Conservation (phyloP, 2,888 invertebrate species). For the Tubulanus polymorphus region DNA sequence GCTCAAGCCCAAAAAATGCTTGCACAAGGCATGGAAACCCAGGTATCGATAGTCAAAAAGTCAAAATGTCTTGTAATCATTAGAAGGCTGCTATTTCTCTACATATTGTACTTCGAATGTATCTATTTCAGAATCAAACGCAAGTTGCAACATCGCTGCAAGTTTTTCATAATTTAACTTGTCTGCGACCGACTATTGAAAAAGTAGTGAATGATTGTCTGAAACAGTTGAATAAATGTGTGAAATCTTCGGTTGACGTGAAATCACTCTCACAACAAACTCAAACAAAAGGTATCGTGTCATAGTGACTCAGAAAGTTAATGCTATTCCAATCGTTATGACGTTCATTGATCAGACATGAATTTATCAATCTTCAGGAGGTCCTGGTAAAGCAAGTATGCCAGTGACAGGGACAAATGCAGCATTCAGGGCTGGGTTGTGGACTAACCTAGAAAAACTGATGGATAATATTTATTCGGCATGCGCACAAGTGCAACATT, state of each 20-base stretch:
- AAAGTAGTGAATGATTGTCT: conserved; percentile 55
- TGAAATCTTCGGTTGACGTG: conserved; percentile 56
- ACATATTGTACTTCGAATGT: not conserved
- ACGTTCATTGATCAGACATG: too few species aligned
- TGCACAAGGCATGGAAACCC: conserved; percentile 72
- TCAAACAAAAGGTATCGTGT: too few species aligned
- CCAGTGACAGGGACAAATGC: conserved; percentile 60
- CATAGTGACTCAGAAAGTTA: too few species aligned
- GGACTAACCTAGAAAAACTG: conserved; percentile 83
- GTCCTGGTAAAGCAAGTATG: conserved; percentile 60
- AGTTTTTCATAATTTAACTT: conserved; percentile 61
- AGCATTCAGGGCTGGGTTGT: conserved; percentile 66
- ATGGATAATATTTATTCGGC: conserved; percentile 63
- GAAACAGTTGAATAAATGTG: conserved; percentile 54
- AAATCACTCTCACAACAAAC: conserved; percentile 21
- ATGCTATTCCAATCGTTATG: too few species aligned
- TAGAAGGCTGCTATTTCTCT: too few species aligned
- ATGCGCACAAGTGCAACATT: conserved; percentile 53
- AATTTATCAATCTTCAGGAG: conserved; percentile 25
- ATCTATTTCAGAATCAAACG: conserved; percentile 43
- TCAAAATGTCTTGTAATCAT: not conserved
- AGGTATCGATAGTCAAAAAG: conserved; percentile 42
- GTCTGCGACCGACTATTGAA: conserved; percentile 54
- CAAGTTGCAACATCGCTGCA: conserved; percentile 64
- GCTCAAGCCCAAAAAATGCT: conserved; percentile 75